Base-by-base conservation (phyloP, 1,140 invertebrate species). In the Calycopis cecrops region DNA sequence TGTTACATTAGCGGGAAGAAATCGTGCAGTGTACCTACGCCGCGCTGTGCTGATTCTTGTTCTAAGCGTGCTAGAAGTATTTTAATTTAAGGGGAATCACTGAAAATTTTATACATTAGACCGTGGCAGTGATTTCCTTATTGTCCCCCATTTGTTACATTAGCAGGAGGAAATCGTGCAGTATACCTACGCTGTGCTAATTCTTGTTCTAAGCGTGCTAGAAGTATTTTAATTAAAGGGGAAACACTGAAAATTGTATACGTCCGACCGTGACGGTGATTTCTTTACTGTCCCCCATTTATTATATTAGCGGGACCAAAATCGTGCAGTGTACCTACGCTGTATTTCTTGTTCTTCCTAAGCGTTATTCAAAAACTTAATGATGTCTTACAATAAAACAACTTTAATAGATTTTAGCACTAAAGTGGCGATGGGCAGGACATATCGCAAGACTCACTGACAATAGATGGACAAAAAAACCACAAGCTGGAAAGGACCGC, bases 231-330 rank as follows among this genome's bases (percentile, higher is more conserved):
- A n/a, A n/a, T n/a, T n/a, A n/a, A 35, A 14, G 69, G 61, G 67
- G 69, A 73, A 77, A 74, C 75, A 75, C 67, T 53, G 65, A 71
- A 66, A 71, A 69, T 71, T 75, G 73, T 76, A 79, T 76, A 35
- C 34, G 51, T 51, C 55, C 48, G 38, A 52, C 51, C 28, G 51
- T 52, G 47, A 59, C 52, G 69, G 76, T 79, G 78, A 77, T 79
- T 62, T 62, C 57, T 60, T 64, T 65, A 59, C 71, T 68, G 55
- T 48, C 51, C 40, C 59, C 10, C 55, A 52, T 52, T 17, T 51
- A 37, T 59, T 61, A 14, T 42, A 18, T 55, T 38, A 61, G 50
- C 12, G 17, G 12, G n/a, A 16, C 33, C 35, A 38, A 44, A 42
- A 51, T n/a, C n/a, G n/a, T n/a, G n/a, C n/a, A n/a, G n/a, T n/a